A percentile compares a stretch with the other conserved stretches of the same genome.
These are phyloP conservation scores for Mus musculus DNA, from an alignment of 2,113 vertebrate species.

Conservation along the genomic window DNA sequence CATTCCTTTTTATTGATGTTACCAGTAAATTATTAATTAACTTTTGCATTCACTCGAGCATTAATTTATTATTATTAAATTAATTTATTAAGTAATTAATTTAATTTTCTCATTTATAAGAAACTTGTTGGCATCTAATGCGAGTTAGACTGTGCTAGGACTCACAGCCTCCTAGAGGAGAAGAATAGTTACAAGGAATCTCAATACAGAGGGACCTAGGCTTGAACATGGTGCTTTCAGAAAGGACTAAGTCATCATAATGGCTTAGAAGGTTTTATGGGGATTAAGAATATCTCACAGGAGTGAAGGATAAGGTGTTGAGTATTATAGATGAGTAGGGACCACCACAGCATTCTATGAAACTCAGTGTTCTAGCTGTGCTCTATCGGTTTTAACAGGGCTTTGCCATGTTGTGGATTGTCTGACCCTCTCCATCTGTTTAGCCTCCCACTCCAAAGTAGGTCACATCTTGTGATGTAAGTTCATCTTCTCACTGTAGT, in stretches of 20 bases:
- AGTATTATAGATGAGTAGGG: neutral
- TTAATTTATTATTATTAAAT: neutral
- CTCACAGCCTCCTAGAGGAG: neutral
- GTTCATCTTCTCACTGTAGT: neutral
- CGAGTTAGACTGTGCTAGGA: neutral
- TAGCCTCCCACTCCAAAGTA: rapidly evolving
- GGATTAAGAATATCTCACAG: neutral
- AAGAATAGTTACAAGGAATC: neutral
- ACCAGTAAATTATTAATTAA: neutral
- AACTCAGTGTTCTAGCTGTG: neutral
- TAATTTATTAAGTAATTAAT: too few species aligned
- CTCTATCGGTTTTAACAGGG: neutral
- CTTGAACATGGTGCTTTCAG: neutral
- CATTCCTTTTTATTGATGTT: neutral
- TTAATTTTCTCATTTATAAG: neutral
- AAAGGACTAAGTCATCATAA: neutral
- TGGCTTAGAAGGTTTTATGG: neutral
- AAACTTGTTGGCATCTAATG: neutral
- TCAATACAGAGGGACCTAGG: neutral
- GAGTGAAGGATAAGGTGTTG: neutral
- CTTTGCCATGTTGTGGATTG: neutral
- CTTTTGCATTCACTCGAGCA: neutral
- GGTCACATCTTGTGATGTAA: neutral
- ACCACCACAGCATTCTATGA: neutral
- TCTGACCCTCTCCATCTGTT: neutral